phyloP scores from a whole-genome alignment of 2,888 invertebrate species.

The Ornithoptera alexandrae region DNA sequence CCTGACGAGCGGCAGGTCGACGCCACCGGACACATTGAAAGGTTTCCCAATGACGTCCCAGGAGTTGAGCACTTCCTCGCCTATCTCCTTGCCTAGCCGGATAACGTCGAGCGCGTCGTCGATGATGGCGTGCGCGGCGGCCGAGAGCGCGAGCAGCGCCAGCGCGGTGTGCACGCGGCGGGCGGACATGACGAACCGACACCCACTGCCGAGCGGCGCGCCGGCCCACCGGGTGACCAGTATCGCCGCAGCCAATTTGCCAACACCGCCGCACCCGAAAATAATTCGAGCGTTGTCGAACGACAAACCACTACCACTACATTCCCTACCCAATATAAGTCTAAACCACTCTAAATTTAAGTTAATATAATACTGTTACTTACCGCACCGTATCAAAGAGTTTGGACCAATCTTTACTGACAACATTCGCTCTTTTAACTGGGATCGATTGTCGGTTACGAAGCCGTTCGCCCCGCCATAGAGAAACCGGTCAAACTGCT shows the following conservation, averaged over 20 bases:
- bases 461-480: constrained; percentile 14
- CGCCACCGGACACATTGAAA: constrained; percentile 73
- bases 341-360: too few relatives aligned
- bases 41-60: constrained; percentile 83
- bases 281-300: neutral
- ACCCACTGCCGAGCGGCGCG: constrained; percentile 56
- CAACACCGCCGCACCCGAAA: neutral
- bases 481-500: constrained; percentile 13
- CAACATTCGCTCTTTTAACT: constrained; percentile 4
- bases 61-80: constrained; percentile 79
- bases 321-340: neutral
- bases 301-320: neutral
- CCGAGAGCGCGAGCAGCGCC: constrained; percentile 51
- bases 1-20: constrained; percentile 81
- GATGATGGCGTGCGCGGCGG: constrained; percentile 63
- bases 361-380: too few relatives aligned
- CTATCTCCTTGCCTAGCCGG: constrained; percentile 80
- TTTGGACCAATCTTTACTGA: constrained; percentile 5
- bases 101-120: constrained; percentile 82
- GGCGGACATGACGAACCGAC: constrained; percentile 62
- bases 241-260: constrained; percentile 14
- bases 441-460: constrained; percentile 16
- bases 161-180: constrained; percentile 54
- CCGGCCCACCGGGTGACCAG: constrained; percentile 55
- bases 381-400: too few relatives aligned